Conservation (phyloP, 2,113 vertebrate species). For the Terrapene triunguis region DNA sequence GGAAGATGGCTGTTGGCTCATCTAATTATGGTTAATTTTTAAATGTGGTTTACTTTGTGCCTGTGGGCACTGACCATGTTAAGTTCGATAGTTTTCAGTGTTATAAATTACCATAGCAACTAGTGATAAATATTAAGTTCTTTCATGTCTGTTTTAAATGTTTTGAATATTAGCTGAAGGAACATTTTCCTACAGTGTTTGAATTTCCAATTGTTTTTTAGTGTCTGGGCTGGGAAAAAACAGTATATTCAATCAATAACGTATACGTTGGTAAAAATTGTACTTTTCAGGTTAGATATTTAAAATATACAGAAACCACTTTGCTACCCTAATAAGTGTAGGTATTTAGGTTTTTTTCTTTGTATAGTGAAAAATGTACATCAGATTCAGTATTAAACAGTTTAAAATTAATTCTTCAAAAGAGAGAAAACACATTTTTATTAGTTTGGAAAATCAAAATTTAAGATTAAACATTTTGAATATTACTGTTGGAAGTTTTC, state of each 20-base stretch:
- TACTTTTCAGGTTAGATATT: slow-evolving; percentile 16
- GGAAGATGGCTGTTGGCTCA: slow-evolving; percentile 43
- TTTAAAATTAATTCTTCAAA: slow-evolving; percentile 50
- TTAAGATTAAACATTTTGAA: slow-evolving; percentile 56
- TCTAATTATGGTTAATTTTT: slow-evolving; percentile 56
- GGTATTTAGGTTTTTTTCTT: slow-evolving; percentile 8
- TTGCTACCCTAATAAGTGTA: not conserved
- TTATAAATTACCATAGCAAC: slow-evolving; percentile 66
- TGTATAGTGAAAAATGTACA: slow-evolving; percentile 4
- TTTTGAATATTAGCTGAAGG: slow-evolving; percentile 51
- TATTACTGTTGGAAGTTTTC: slow-evolving; percentile 52
- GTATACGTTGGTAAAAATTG: slow-evolving; percentile 37
- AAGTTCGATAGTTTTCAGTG: slow-evolving; percentile 63
- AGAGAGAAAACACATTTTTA: slow-evolving; percentile 34
- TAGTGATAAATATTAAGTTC: slow-evolving; percentile 63
- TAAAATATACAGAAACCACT: slow-evolving; percentile 7
- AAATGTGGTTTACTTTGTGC: slow-evolving; percentile 45
- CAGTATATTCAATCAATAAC: slow-evolving; percentile 44
- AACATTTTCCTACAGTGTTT: slow-evolving; percentile 53
- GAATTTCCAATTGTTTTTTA: slow-evolving; percentile 31
- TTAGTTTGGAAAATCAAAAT: slow-evolving; percentile 51
- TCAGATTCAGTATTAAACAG: slow-evolving; percentile 48
- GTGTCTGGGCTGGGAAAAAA: slow-evolving; percentile 1
- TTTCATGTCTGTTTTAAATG: slow-evolving; percentile 57
- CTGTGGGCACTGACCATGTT: slow-evolving; percentile 36